Base-by-base conservation (phyloP, 2,888 invertebrate genomes). In the Phanerotoma sp. region DNA sequence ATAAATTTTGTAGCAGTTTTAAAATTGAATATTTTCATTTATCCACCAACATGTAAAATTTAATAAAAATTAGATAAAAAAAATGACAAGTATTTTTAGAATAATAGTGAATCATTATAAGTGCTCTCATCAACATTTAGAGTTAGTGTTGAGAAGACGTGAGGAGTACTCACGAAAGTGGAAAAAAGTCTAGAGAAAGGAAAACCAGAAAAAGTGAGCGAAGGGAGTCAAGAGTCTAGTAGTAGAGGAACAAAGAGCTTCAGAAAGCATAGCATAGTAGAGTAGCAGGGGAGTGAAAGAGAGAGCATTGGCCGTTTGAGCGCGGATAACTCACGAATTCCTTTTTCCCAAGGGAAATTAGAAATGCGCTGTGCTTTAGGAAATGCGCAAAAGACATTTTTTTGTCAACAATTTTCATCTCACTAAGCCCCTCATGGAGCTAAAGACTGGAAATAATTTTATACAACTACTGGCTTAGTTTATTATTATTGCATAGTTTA, bases 291-390 rank as follows among this genome's bases (percentile, higher is more conserved):
- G 15, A 50, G 22, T 40, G 21, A 33, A 20, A 44, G 18, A 28
- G 42, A 54, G 54, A 41, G 48, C 54, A 33, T 44, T 54, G 54
- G 42, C 54, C 54, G 49, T 49, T 49, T 37, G 22, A 54, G 38
- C 38, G 22, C 28, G 25, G n/a, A 38, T 37, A 15, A 22, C 47
- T 44, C 49, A 38, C 45, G 22, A 37, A 38, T 20, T 49, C 30
- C 38, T 42, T 56, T 54, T 5, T 50, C 57, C 33, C n/a, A n/a
- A 13, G 59, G 59, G 59, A 56, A 59, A 59, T 59, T 51, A 56
- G 48, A 49, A 40, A 54, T 56, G 38, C 54, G 33, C 45, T 32
- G 37, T 30, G 30, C 21, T 52, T n/a, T n/a, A 38, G 48, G 22
- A 32, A 53, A 42, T 33, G 16, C 41, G 33, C 41, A 25, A 38